phyloP scores from a whole-genome alignment of 2,113 vertebrate species.

The Ceratotherium simum region DNA sequence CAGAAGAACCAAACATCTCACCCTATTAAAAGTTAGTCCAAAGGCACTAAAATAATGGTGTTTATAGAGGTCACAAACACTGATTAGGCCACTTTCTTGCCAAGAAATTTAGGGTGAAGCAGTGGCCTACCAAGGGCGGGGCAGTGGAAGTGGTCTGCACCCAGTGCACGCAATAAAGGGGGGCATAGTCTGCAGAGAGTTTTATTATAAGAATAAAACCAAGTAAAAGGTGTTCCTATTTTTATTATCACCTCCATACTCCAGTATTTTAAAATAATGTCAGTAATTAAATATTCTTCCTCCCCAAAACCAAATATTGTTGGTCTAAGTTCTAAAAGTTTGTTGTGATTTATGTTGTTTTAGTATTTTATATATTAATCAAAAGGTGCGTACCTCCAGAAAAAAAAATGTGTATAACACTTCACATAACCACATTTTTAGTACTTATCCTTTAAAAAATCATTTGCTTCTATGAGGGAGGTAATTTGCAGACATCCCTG shows the following conservation, averaged over 20 bases:
- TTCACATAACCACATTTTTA: background rate
- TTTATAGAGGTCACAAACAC: background rate
- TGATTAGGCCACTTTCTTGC: background rate
- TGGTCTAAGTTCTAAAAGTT: background rate
- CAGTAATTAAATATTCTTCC: background rate
- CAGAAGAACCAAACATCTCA: background rate
- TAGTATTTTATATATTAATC: background rate
- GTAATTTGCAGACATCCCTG: background rate
- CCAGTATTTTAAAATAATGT: background rate
- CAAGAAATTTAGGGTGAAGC: background rate
- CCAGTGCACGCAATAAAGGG: background rate
- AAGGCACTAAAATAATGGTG: background rate
- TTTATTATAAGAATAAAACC: background rate
- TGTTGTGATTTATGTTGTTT: background rate
- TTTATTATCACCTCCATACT: background rate
- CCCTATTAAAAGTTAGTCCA: background rate
- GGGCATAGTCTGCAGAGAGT: background rate
- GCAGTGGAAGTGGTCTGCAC: background rate
- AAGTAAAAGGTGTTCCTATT: background rate
- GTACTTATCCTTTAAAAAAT: background rate
- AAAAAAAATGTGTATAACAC: no score
- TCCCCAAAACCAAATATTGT: background rate
- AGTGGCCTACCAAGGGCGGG: background rate
- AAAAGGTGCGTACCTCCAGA: background rate
- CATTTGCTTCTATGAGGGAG: background rate